phyloP scores from a whole-genome alignment of 30 jellyfish, hydroid and myxozoan genomes.

The Pelagia noctiluca region DNA sequence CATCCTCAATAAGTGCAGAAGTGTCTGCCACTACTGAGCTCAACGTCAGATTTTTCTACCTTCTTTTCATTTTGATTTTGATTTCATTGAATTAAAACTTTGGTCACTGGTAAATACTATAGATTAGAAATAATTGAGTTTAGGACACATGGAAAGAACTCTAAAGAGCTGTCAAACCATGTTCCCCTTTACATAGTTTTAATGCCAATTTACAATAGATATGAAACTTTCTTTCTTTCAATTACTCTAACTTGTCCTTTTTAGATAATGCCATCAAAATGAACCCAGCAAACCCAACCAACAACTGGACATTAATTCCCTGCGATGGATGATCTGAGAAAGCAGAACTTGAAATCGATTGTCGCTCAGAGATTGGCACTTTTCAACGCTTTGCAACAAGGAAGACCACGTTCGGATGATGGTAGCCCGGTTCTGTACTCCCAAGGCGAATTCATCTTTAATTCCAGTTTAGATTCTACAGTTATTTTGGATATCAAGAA shows the following conservation, averaged over 20 bases:
- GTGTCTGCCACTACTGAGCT: no score
- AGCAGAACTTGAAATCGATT: conserved; percentile 45
- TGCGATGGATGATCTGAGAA: conserved; percentile 47
- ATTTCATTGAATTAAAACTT: no score
- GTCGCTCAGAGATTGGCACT: conserved; percentile 82
- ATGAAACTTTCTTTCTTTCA: not conserved
- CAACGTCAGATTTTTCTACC: no score
- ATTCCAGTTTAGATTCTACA: conserved; percentile 22
- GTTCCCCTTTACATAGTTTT: no score
- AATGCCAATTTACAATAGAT: no score
- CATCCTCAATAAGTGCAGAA: no score
- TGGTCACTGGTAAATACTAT: no score
- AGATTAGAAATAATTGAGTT: no score
- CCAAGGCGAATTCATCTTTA: conserved; percentile 36
- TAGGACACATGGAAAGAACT: no score
- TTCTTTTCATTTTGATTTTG: no score
- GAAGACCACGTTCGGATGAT: conserved; percentile 89
- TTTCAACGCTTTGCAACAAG: conserved; percentile 74
- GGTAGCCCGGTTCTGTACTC: conserved; percentile 80
- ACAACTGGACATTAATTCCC: not conserved
- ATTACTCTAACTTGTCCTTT: not conserved
- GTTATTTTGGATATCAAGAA: conserved; percentile 51
- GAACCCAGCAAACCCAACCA: not conserved
- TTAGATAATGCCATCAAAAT: not conserved
- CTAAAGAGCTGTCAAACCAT: no score